phyloP scores from a whole-genome alignment of 2,113 vertebrate genomes.

The Oreochromis aureus region DNA sequence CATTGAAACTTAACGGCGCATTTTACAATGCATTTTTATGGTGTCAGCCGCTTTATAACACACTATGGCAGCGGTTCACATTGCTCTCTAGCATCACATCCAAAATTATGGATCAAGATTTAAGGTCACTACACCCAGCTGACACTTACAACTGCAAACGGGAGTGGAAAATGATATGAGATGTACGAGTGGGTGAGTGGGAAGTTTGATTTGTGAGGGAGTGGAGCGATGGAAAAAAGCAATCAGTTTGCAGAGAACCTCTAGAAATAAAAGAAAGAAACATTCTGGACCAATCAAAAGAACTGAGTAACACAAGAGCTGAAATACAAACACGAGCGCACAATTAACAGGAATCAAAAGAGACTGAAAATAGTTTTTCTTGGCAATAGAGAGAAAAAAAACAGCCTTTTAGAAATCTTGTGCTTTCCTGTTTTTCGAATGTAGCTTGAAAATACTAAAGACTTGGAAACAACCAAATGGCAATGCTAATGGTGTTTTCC shows the following conservation, averaged over 20 bases:
- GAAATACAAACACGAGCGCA: background rate
- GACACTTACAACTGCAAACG: background rate
- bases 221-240: background rate
- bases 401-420: background rate
- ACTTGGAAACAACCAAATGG: background rate
- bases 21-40: conserved; percentile 5
- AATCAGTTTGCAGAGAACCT: background rate
- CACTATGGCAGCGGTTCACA: background rate
- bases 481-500: background rate
- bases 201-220: conserved; percentile 24
- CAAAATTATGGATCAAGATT: conserved; percentile 9
- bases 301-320: background rate
- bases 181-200: background rate
- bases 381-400: background rate
- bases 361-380: background rate
- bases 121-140: conserved; percentile 19
- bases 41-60: background rate
- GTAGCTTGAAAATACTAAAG: background rate
- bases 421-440: background rate
- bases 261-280: background rate
- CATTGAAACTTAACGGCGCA: background rate
- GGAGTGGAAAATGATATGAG: conserved; percentile 40
- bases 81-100: background rate
- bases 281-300: background rate
- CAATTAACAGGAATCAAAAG: background rate